A percentile compares a stretch with the other conserved stretches of the same genome.
Conservation (phyloP, 2,113 vertebrate genomes). For the Lucifuga dentata region DNA sequence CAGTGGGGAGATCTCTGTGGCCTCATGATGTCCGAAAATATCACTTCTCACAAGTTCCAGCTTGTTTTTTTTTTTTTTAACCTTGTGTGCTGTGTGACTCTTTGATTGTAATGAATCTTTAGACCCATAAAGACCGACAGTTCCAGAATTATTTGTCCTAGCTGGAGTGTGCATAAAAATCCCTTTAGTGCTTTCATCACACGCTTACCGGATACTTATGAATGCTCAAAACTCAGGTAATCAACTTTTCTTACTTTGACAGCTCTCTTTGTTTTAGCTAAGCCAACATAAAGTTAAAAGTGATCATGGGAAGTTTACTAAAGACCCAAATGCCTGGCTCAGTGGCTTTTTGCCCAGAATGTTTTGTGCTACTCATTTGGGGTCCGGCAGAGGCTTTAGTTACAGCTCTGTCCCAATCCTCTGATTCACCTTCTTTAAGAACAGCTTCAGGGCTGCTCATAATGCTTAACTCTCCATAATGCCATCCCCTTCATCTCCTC, state of each 20-base stretch:
- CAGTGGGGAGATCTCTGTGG: conserved; percentile 36
- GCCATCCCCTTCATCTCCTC: conserved; percentile 79
- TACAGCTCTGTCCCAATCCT: conserved; percentile 81
- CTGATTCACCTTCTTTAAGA: conserved; percentile 84
- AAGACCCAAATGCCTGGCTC: conserved; percentile 77
- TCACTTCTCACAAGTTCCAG: neutral
- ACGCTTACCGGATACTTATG: conserved; percentile 35
- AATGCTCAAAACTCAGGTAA: conserved; percentile 49
- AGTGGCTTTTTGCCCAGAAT: conserved; percentile 76
- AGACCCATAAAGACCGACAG: too few relatives aligned
- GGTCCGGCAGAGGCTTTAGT: conserved; percentile 80
- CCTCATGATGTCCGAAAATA: conserved; percentile 11
- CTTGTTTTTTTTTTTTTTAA: conserved; percentile 3
- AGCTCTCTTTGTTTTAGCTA: conserved; percentile 54
- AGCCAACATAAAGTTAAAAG: conserved; percentile 74
- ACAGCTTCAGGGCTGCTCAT: conserved; percentile 80
- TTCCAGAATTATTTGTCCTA: too few relatives aligned
- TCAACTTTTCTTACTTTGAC: conserved; percentile 42
- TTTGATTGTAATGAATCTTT: too few relatives aligned
- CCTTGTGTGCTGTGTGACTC: neutral
- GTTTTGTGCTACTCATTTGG: conserved; percentile 75
- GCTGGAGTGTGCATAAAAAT: too few relatives aligned
- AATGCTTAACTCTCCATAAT: conserved; percentile 79
- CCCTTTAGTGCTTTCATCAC: conserved; percentile 27
- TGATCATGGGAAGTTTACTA: conserved; percentile 73